Evolutionary conservation across 1,140 invertebrate genomes (phyloP).

Genomic region (Drosophila lacteicornis): DNA sequence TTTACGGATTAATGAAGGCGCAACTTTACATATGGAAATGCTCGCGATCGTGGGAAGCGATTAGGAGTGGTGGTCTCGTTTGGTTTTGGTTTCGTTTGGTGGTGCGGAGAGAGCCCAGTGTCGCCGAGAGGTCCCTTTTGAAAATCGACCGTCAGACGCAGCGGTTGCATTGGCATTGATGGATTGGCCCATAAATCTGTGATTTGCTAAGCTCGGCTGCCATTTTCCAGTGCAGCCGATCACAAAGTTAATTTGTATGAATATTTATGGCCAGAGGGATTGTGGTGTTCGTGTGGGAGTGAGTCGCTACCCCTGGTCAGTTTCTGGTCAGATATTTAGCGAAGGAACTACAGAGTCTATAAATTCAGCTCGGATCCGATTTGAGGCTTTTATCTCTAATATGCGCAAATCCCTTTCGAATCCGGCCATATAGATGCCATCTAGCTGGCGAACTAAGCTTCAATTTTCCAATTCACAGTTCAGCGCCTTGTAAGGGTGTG

Average conservation of each 20-base stretch:
- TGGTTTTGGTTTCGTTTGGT: conserved; percentile 8
- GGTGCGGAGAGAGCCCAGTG: conserved; percentile 9
- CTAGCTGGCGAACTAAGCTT: conserved; percentile 16
- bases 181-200: conserved; percentile 82
- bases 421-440: conserved; percentile 9
- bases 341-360: not conserved
- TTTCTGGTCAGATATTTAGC: conserved; percentile 2
- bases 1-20: conserved; percentile 82
- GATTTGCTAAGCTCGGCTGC: conserved; percentile 75
- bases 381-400: conserved; percentile 10
- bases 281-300: not conserved
- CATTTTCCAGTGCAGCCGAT: conserved; percentile 47
- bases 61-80: conserved; percentile 42
- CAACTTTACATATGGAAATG: conserved; percentile 82
- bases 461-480: conserved; percentile 61
- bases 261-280: conserved; percentile 40
- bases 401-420: conserved; percentile 9
- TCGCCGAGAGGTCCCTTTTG: conserved; percentile 17
- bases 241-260: conserved; percentile 64
- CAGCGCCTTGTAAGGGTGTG: conserved; percentile 29
- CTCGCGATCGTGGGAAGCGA: conserved; percentile 78
- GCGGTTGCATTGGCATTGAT: conserved; percentile 64
- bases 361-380: not conserved
- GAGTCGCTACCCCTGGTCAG: conserved; percentile 2
- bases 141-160: conserved; percentile 16